Evolutionary conservation across 2,888 invertebrate species (phyloP).

Genomic region (Didymodactylos carnosus): DNA sequence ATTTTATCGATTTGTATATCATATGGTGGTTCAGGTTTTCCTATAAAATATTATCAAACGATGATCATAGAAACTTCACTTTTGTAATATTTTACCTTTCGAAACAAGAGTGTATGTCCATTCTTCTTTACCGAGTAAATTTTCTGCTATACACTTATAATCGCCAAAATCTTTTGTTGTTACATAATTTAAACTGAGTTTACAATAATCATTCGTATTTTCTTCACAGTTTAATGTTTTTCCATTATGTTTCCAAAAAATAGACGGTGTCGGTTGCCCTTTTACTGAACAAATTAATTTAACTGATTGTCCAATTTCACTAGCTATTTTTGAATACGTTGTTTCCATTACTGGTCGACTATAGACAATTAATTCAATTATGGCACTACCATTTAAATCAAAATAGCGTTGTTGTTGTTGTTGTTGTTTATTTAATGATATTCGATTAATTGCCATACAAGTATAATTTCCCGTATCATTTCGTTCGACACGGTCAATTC

Average conservation of each 20-base stretch:
- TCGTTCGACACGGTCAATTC: not conserved
- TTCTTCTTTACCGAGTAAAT: not conserved
- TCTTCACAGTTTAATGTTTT: not conserved
- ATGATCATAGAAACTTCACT: too few species aligned
- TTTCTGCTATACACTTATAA: not conserved
- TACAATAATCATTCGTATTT: not conserved
- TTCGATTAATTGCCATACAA: not conserved
- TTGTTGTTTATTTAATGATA: not conserved
- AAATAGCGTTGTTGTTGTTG: too few species aligned
- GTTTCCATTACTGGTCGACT: not conserved
- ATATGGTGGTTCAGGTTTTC: not conserved
- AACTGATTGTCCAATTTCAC: not conserved
- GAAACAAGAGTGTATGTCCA: not conserved
- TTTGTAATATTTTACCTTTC: not conserved
- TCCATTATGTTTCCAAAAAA: not conserved
- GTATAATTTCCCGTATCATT: not conserved
- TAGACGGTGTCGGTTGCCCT: not conserved
- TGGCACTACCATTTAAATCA: not conserved
- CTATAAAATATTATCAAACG: not conserved
- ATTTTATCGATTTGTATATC: not conserved
- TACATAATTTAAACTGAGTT: not conserved
- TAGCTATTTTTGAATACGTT: not conserved
- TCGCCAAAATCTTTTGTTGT: not conserved
- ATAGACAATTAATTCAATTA: not conserved
- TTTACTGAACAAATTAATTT: not conserved